A percentile compares a stretch with the other conserved stretches of the same genome.
phyloP scores from a whole-genome alignment of 1,140 invertebrate genomes.

The Zaprionus kolodkinae region DNA sequence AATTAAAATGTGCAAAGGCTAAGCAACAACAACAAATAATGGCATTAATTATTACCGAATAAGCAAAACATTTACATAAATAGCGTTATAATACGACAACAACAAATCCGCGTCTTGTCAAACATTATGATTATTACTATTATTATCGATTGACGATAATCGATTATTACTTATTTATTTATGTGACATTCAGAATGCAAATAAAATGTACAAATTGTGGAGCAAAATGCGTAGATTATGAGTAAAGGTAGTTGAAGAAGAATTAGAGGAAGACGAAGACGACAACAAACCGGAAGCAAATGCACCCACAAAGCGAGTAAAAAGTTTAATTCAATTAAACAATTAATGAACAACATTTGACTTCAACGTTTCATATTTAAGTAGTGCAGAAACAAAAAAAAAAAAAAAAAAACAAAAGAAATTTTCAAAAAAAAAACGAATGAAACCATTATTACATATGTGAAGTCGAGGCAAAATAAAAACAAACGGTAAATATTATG shows the following conservation, averaged over 20 bases:
- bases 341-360: conserved; percentile 70
- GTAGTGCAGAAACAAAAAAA: conserved; percentile 78
- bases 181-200: conserved; percentile 61
- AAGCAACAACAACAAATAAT: conserved; percentile 56
- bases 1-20: conserved; percentile 59
- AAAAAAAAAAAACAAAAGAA: conserved; percentile 61
- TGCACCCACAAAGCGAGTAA: conserved; percentile 54
- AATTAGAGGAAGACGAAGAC: conserved; percentile 4
- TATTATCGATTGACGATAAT: conserved; percentile 20
- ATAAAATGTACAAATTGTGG: conserved; percentile 83
- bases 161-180: conserved; percentile 42
- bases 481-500: conserved; percentile 76
- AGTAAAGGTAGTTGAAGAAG: conserved; percentile 19
- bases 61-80: conserved; percentile 37
- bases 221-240: conserved; percentile 48
- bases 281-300: conserved; percentile 32
- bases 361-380: conserved; percentile 83
- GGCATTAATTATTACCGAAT: conserved; percentile 64
- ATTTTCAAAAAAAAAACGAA: conserved; percentile 42
- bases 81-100: conserved; percentile 20
- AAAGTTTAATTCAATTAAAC: conserved; percentile 80
- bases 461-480: conserved; percentile 60
- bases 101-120: conserved; percentile 80
- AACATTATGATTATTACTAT: conserved; percentile 54
- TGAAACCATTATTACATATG: conserved; percentile 68